Evolutionary conservation across 2,888 invertebrate genomes (phyloP).

Genomic region (Brachypalpus laphriformis): DNA sequence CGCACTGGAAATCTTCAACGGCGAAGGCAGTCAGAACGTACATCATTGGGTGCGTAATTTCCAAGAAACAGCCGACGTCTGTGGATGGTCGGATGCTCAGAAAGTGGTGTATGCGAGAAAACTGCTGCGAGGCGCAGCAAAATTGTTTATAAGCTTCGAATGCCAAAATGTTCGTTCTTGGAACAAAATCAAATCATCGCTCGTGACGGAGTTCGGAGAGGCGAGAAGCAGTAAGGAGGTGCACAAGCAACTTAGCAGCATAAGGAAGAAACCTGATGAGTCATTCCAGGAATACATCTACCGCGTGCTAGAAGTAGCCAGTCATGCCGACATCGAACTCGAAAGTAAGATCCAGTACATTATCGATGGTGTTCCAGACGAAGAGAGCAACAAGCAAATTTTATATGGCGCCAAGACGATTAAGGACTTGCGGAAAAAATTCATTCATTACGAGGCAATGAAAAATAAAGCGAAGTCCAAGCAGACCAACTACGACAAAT

Average conservation of each 20-base stretch:
- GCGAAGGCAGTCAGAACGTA: constrained; percentile 17
- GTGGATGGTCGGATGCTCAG: constrained; percentile 28
- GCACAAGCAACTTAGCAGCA: constrained; percentile 16
- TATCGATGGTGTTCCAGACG: constrained; percentile 18
- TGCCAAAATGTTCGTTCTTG: constrained; percentile 23
- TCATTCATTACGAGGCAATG: no score
- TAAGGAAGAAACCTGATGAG: constrained; percentile 17
- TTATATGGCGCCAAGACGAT: constrained; percentile 26
- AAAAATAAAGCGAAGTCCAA: constrained; percentile 3
- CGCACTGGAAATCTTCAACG: no score
- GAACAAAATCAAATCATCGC: not conserved
- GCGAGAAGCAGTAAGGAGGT: constrained; percentile 27
- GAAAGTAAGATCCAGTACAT: constrained; percentile 35
- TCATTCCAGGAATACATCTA: constrained; percentile 32
- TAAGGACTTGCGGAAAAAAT: constrained; percentile 5
- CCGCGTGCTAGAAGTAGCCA: constrained; percentile 73
- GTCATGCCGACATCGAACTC: constrained; percentile 65
- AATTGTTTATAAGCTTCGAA: constrained; percentile 28
- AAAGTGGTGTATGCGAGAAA: constrained; percentile 27
- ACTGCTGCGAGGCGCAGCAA: constrained; percentile 29
- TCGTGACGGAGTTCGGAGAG: constrained; percentile 30
- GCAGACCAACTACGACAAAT: not conserved
- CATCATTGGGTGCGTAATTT: constrained; percentile 12
- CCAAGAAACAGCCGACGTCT: no score
- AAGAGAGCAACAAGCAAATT: not conserved